A percentile compares a stretch with the other conserved stretches of the same genome.
Evolutionary conservation across 92 coral and sea anemone species (phyloP).

Genomic region (Zoanthus sociatus): DNA sequence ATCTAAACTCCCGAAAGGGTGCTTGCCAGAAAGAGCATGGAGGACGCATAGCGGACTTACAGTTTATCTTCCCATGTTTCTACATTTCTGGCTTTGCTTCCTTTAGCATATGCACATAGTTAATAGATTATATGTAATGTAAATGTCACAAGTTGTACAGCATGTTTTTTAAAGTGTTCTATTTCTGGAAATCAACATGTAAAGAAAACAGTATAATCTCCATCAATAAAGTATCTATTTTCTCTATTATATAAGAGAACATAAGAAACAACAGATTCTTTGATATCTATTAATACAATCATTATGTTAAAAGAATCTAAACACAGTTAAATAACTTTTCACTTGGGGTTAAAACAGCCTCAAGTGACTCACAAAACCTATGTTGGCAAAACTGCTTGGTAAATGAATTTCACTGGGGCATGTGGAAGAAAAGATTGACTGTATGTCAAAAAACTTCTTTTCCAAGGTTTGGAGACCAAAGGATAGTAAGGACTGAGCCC

Average conservation of each 20-base stretch:
- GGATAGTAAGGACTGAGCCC: conserved; percentile 48
- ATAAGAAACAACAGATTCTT: too few species aligned
- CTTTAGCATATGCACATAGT: conserved; percentile 10
- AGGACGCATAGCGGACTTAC: conserved; percentile 4
- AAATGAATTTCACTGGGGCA: conserved; percentile 52
- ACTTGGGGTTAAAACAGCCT: too few species aligned
- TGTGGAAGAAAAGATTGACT: conserved; percentile 57
- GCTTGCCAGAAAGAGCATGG: conserved; percentile 13
- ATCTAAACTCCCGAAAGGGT: not conserved
- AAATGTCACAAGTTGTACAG: not conserved
- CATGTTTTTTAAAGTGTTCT: not conserved
- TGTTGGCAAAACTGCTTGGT: conserved; percentile 32
- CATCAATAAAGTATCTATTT: not conserved
- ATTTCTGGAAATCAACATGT: not conserved
- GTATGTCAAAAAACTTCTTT: conserved; percentile 37
- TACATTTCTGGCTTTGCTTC: conserved; percentile 16
- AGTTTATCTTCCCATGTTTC: conserved; percentile 19
- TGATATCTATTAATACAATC: too few species aligned
- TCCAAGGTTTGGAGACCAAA: conserved; percentile 52
- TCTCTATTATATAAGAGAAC: conserved; percentile 3
- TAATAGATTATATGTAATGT: not conserved
- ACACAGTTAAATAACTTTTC: too few species aligned
- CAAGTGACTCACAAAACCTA: not conserved
- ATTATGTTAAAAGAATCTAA: too few species aligned
- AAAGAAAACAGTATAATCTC: not conserved